Conservation (phyloP, 2,888 invertebrate genomes). For the Mycogona germanica region DNA sequence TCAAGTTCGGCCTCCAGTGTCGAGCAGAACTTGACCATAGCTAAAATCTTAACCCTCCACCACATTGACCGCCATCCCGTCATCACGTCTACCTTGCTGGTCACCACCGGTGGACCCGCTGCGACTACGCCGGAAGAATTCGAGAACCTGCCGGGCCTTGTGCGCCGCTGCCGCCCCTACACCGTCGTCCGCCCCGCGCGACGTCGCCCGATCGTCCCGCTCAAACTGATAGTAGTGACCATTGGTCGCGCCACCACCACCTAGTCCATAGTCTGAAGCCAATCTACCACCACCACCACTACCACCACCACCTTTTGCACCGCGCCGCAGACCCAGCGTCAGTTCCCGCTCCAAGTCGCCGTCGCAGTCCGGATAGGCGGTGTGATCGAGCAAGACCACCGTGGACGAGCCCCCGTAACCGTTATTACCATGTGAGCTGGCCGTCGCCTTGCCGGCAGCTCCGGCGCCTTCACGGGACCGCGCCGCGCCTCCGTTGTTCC, state of each 20-base stretch:
- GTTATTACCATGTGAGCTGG: neutral
- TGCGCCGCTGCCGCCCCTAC: neutral
- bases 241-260: neutral
- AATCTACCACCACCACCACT: neutral
- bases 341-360: conserved; percentile 14
- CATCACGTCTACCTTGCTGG: too few species aligned
- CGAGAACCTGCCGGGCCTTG: neutral
- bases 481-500: conserved; percentile 2
- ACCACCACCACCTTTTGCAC: neutral
- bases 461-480: conserved; percentile 1
- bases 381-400: conserved; percentile 8
- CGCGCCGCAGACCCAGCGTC: neutral
- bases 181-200: too few species aligned
- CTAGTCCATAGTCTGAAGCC: neutral
- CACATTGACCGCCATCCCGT: too few species aligned
- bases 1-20: too few species aligned
- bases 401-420: neutral
- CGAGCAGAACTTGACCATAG: too few species aligned
- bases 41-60: too few species aligned
- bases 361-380: conserved; percentile 11
- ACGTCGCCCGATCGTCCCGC: conserved; percentile 1
- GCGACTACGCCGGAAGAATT: conserved; percentile 4
- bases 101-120: too few species aligned
- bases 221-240: conserved; percentile 3
- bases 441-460: neutral